These are phyloP conservation scores for Conistra vaccinii DNA, from an alignment of 2,888 invertebrate genomes.

Conservation along the genomic window DNA sequence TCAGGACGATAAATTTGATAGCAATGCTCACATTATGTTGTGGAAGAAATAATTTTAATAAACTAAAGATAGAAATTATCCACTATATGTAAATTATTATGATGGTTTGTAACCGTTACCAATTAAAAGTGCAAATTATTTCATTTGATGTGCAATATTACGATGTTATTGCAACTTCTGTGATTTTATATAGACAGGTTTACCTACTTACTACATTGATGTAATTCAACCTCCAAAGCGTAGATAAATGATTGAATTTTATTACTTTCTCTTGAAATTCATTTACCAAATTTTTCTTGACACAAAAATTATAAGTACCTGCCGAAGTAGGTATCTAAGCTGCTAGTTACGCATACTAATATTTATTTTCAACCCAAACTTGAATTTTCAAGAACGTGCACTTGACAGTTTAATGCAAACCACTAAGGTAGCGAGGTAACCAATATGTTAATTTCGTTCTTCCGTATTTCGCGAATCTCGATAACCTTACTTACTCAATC, in stretches of 20 bases:
- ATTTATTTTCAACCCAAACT: slow-evolving; percentile 1
- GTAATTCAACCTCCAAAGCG: slow-evolving; percentile 8
- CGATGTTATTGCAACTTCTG: slow-evolving; percentile 8
- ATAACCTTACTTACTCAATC: slow-evolving; percentile 59
- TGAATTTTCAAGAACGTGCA: slow-evolving; percentile 43
- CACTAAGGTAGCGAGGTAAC: slow-evolving; percentile 38
- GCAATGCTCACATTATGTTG: neutral
- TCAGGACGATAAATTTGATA: neutral
- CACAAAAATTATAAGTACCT: neutral
- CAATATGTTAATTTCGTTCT: slow-evolving; percentile 48
- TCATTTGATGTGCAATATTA: slow-evolving; percentile 17
- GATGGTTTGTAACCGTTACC: neutral
- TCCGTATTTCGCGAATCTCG: slow-evolving; percentile 61
- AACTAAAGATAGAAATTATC: neutral
- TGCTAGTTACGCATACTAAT: neutral
- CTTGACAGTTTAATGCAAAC: slow-evolving; percentile 36
- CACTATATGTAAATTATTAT: neutral
- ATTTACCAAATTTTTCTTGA: neutral
- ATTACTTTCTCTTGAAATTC: neutral
- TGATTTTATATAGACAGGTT: slow-evolving; percentile 4
- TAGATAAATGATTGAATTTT: neutral
- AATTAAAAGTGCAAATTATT: neutral
- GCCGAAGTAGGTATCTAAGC: neutral
- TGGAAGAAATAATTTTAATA: slow-evolving; percentile 10
- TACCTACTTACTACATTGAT: neutral